phyloP scores from a whole-genome alignment of 1,140 invertebrate species.

The Episyrphus balteatus region DNA sequence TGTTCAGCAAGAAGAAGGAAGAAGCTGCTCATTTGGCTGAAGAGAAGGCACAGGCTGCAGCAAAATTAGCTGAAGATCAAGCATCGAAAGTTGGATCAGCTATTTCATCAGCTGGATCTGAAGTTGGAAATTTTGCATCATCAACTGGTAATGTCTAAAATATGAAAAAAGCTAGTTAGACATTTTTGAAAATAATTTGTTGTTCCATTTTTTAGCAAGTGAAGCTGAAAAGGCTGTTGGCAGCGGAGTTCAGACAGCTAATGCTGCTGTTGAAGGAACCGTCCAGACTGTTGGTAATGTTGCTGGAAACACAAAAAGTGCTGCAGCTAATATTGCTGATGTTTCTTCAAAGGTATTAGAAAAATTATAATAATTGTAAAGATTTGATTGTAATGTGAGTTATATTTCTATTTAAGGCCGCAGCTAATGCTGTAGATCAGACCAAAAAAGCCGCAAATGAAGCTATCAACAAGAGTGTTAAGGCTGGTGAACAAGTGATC shows the following conservation, averaged over 20 bases:
- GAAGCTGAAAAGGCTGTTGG: constrained; percentile 33
- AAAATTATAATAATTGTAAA: neutral
- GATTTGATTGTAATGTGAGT: neutral
- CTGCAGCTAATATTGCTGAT: constrained; percentile 29
- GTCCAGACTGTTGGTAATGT: constrained; percentile 22
- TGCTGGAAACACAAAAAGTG: constrained; percentile 31
- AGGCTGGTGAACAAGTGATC: constrained; percentile 32
- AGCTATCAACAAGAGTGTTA: constrained; percentile 35
- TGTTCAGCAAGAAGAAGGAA: constrained; percentile 51
- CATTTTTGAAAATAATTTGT: neutral
- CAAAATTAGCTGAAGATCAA: constrained; percentile 45
- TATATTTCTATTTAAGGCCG: constrained; percentile 13
- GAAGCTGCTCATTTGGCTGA: constrained; percentile 45
- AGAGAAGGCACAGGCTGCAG: constrained; percentile 44
- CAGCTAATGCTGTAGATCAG: constrained; percentile 33
- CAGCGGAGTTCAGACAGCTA: constrained; percentile 23
- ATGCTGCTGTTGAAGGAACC: constrained; percentile 26
- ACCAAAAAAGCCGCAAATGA: constrained; percentile 36
- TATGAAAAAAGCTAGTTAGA: neutral
- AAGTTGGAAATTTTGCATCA: constrained; percentile 40
- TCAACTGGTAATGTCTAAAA: constrained; percentile 33
- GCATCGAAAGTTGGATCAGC: constrained; percentile 46
- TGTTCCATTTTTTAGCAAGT: constrained; percentile 16
- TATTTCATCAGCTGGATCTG: constrained; percentile 38
- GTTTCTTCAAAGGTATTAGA: constrained; percentile 14